phyloP scores from a whole-genome alignment of 2,888 invertebrate species.

The Acronicta aceris region DNA sequence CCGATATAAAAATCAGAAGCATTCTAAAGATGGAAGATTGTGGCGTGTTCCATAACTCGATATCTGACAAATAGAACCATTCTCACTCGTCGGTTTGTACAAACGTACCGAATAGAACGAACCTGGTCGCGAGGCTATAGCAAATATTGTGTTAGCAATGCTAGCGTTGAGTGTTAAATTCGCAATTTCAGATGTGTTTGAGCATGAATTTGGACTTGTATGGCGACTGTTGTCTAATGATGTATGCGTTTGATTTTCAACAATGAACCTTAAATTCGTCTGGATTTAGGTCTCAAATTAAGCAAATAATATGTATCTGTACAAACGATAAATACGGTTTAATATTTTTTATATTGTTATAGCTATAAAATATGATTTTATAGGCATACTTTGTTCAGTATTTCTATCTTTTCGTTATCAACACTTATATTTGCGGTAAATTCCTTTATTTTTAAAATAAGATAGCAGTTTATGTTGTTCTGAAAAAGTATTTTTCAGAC shows the following conservation, averaged over 20 bases:
- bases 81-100: conserved; percentile 20
- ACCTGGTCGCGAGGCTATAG: conserved; percentile 18
- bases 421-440: conserved; percentile 35
- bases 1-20: conserved; percentile 27
- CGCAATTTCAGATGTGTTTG: conserved; percentile 10
- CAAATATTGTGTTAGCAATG: conserved; percentile 23
- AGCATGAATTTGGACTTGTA: neutral
- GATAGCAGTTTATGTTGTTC: conserved; percentile 26
- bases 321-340: too few species aligned
- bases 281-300: too few species aligned
- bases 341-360: neutral
- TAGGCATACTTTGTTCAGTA: conserved; percentile 17
- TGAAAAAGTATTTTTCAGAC: conserved; percentile 10
- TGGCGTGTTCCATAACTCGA: conserved; percentile 34
- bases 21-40: conserved; percentile 28
- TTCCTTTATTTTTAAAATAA: conserved; percentile 38
- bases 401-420: conserved; percentile 31
- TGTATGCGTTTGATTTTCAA: too few species aligned
- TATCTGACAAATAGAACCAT: conserved; percentile 50
- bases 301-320: too few species aligned
- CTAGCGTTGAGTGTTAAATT: conserved; percentile 15
- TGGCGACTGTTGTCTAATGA: too few species aligned
- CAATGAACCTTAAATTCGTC: too few species aligned
- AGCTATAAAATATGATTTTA: neutral
- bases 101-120: conserved; percentile 18